Evolutionary conservation across 2,888 invertebrate genomes (phyloP), one percentile per base, ranked within the genome.

Genomic region (Sceliomorpha sp.): DNA sequence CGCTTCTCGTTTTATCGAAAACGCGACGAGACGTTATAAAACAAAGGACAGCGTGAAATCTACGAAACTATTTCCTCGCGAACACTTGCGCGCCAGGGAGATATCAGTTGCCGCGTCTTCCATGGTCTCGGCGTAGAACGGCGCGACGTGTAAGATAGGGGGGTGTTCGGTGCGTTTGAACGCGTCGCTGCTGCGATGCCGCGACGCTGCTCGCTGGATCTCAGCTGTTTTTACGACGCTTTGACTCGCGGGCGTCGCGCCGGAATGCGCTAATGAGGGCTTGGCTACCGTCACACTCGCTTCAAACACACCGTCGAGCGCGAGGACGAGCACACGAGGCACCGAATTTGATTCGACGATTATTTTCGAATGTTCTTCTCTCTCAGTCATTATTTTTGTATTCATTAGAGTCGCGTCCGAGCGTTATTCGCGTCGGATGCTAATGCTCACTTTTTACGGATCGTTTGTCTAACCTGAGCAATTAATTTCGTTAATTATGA

Each of bases 261-360:
- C 84, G 87, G 87, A 88, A 88, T 88, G 87, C 87, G 86, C 86
- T 87, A 88, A 88, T 88, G 87, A 88, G 86, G 84, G 85, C 86
- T 87, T 86, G 87, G 86, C 86, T 87, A 83, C 81, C 84, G 80
- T 86, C 83, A 79, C 82, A 81, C 83, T 77, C 79, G 81, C 81
- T 80, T 80, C 64, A 63, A 69, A 63, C 48, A 55, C 55, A 55
- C 55, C 67, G 55, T 60, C 56, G 39, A 51, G 56, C 34, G 31
- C 51, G 17, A 15, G 42, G 37, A 51, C 34, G 50, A 15, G 51
- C 60, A 48, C 36, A 31, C 53, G 40, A 59, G 67, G 42, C 44
- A 48, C 70, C 59, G 39, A 70, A 70, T 59, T 64, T 58, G 58
- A 58, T 69, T 69, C 58, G 48, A 63, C 45, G 62, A 69, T 67